phyloP scores from a whole-genome alignment of 2,113 vertebrate genomes.

The Gallinago media region DNA sequence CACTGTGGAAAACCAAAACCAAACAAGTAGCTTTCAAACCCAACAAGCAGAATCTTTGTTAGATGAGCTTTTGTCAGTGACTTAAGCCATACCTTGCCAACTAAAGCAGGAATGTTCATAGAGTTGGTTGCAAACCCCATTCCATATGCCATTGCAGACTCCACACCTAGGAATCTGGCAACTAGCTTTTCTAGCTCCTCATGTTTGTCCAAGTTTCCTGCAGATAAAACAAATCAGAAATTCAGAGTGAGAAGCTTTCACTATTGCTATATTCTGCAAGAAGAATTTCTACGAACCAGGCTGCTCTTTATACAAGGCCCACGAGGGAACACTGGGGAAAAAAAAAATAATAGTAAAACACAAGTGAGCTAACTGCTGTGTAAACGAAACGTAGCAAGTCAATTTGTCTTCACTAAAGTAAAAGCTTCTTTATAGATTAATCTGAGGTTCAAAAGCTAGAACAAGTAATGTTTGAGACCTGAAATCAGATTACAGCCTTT shows the following conservation, averaged over 20 bases:
- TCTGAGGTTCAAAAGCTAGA: neutral
- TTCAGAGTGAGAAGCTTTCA: neutral
- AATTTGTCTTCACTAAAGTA: neutral
- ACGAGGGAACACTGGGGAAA: neutral
- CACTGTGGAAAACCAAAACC: neutral
- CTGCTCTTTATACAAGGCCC: neutral
- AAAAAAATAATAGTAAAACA: neutral
- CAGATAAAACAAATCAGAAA: slow-evolving; percentile 43
- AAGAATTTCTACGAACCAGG: neutral
- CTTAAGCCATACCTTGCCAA: slow-evolving; percentile 87
- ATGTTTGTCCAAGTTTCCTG: slow-evolving; percentile 94
- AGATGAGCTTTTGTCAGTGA: neutral
- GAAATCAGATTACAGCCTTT: neutral
- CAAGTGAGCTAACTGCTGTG: neutral
- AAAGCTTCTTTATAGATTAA: neutral
- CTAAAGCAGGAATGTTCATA: slow-evolving; percentile 97
- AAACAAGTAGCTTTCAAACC: neutral
- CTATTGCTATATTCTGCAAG: neutral
- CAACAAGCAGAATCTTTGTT: neutral
- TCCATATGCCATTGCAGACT: slow-evolving; percentile 93
- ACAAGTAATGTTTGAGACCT: neutral
- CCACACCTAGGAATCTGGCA: slow-evolving; percentile 92
- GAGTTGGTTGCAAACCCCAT: slow-evolving; percentile 99
- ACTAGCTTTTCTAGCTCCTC: slow-evolving; percentile 91
- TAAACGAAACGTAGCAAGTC: neutral